Conservation (phyloP, 2,888 invertebrate species). For the Sepiola atlantica region DNA sequence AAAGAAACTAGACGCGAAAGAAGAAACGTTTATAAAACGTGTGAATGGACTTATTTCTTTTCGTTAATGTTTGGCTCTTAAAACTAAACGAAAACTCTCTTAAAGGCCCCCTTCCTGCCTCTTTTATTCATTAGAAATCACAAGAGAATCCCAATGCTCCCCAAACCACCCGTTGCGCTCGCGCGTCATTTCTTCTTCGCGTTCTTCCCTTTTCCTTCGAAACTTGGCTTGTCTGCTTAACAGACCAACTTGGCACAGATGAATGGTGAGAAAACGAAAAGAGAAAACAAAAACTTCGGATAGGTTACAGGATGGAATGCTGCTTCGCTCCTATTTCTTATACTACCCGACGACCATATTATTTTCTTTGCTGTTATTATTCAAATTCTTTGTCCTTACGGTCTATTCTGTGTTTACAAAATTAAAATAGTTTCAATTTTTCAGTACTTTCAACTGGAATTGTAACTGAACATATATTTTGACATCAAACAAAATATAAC, state of each 20-base stretch:
- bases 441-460: too few relatives aligned
- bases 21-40: neutral
- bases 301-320: neutral
- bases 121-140: neutral
- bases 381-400: too few relatives aligned
- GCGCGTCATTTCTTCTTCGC: neutral
- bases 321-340: too few relatives aligned
- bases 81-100: neutral
- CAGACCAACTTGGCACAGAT: neutral
- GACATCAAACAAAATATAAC: too few relatives aligned
- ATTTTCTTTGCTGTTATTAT: too few relatives aligned
- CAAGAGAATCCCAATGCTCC: neutral
- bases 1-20: neutral
- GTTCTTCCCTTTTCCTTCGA: neutral
- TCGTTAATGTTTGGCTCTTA: neutral
- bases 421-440: too few relatives aligned
- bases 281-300: neutral
- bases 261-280: neutral
- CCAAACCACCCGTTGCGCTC: neutral
- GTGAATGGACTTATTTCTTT: neutral
- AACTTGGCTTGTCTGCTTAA: neutral
- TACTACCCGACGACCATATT: too few relatives aligned
- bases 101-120: neutral
- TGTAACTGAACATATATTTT: too few relatives aligned
- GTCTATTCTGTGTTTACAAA: too few relatives aligned